Percentiles rank a stretch among this genome's conserved stretches.
These are phyloP conservation scores for Megaptera novaeangliae DNA, from an alignment of 2,113 vertebrate genomes.

Conservation along the genomic window DNA sequence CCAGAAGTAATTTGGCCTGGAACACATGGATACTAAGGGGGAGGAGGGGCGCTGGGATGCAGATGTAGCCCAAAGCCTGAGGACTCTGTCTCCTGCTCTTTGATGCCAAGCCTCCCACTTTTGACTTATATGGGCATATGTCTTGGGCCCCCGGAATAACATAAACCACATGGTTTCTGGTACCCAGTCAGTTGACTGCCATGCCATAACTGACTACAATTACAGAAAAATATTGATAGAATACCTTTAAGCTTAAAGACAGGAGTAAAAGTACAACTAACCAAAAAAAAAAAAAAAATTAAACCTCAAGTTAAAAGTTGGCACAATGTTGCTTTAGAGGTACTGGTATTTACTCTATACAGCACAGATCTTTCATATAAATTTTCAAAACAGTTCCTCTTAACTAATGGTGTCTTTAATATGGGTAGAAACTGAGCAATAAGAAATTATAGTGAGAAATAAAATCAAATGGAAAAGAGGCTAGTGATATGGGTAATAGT, in stretches of 20 bases:
- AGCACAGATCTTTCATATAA: neutral
- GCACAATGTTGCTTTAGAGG: neutral
- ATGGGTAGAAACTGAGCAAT: neutral
- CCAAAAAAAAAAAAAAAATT: neutral
- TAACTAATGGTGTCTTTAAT: neutral
- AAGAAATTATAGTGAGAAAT: neutral
- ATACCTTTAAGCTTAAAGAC: neutral
- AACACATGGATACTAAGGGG: neutral
- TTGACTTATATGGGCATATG: neutral
- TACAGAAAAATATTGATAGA: neutral
- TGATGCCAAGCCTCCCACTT: neutral
- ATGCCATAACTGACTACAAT: neutral
- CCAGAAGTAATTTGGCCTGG: neutral
- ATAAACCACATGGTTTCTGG: neutral
- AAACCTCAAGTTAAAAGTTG: neutral
- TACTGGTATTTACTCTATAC: neutral
- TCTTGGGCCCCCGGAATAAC: neutral
- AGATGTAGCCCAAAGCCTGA: neutral
- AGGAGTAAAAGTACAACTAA: neutral
- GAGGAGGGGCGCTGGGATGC: fast-evolving
- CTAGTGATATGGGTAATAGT: neutral
- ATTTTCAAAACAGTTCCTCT: neutral
- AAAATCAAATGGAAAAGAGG: neutral
- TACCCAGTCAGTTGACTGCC: neutral
- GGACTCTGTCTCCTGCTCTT: neutral